phyloP scores from a whole-genome alignment of 2,888 invertebrate species.

The Agapetus fuscipes region DNA sequence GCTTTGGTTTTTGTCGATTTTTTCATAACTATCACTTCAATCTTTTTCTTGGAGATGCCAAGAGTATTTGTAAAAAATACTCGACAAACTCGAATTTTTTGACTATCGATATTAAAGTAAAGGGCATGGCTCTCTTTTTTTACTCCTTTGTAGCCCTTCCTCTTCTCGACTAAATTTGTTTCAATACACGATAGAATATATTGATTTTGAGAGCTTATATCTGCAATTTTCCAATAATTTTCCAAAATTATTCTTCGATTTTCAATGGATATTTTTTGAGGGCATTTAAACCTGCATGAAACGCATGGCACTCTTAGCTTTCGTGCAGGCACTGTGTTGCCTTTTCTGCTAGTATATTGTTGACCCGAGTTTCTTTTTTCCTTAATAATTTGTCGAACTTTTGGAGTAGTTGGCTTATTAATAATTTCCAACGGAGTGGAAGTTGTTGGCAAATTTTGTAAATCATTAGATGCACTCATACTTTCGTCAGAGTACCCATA shows the following conservation, averaged over 20 bases:
- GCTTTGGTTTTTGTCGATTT: constrained; percentile 1
- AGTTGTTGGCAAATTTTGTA: constrained; percentile 1
- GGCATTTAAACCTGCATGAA: constrained; percentile 1
- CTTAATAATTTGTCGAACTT: constrained; percentile 1
- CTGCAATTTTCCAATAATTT: not conserved
- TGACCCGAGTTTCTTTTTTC: not conserved
- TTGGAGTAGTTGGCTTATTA: not conserved
- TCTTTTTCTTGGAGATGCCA: not conserved
- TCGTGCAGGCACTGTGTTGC: constrained; percentile 1
- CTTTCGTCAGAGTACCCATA: constrained; percentile 1
- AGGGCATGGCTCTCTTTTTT: constrained; percentile 1
- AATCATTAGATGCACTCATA: constrained; percentile 1
- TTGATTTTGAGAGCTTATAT: constrained; percentile 1
- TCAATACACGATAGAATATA: constrained; percentile 1
- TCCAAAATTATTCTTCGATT: constrained; percentile 2
- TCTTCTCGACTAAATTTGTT: not conserved
- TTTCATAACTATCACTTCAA: too few relatives aligned
- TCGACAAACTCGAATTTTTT: constrained; percentile 2
- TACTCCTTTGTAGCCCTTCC: constrained; percentile 1
- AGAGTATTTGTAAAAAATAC: constrained; percentile 2
- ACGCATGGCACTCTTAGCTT: constrained; percentile 1
- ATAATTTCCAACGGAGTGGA: not conserved
- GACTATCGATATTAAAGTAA: not conserved
- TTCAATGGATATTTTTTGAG: constrained; percentile 2
- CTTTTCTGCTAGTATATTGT: constrained; percentile 1